These are phyloP conservation scores for Butorides virescens DNA, from an alignment of 2,113 vertebrate species.

Conservation along the genomic window DNA sequence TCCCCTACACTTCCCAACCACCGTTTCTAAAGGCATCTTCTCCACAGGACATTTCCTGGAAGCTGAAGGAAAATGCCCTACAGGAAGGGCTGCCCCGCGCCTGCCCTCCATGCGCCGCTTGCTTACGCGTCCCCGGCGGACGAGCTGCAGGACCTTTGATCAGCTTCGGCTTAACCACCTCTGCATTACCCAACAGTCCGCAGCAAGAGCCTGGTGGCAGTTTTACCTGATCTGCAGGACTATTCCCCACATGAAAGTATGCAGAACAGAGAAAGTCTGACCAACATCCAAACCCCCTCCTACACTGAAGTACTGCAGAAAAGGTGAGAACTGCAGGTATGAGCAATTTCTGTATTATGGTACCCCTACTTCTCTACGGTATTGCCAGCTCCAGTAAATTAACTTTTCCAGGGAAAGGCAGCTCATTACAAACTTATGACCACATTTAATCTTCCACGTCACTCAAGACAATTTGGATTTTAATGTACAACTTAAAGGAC, in stretches of 20 bases:
- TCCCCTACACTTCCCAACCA: neutral
- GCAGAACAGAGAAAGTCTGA: neutral
- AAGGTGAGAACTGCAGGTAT: neutral
- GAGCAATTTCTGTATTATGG: neutral
- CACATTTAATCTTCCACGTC: neutral
- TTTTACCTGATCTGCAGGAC: neutral
- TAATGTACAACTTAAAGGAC: neutral
- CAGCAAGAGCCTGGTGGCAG: neutral
- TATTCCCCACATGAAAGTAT: neutral
- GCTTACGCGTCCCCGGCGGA: neutral
- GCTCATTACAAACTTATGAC: neutral
- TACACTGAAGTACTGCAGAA: neutral
- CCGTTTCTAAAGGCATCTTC: neutral
- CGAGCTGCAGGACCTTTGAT: neutral
- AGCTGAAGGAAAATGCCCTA: neutral
- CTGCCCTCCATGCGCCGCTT: neutral
- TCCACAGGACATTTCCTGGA: neutral
- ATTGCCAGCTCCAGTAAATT: neutral
- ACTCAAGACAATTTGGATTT: neutral
- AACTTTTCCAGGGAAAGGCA: neutral
- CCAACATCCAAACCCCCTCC: neutral
- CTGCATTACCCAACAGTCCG: neutral
- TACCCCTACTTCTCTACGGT: neutral
- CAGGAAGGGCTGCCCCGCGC: neutral
- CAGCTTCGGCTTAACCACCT: neutral